These are phyloP conservation scores for Anastrepha obliqua DNA, from an alignment of 1,140 invertebrate genomes.

Conservation along the genomic window DNA sequence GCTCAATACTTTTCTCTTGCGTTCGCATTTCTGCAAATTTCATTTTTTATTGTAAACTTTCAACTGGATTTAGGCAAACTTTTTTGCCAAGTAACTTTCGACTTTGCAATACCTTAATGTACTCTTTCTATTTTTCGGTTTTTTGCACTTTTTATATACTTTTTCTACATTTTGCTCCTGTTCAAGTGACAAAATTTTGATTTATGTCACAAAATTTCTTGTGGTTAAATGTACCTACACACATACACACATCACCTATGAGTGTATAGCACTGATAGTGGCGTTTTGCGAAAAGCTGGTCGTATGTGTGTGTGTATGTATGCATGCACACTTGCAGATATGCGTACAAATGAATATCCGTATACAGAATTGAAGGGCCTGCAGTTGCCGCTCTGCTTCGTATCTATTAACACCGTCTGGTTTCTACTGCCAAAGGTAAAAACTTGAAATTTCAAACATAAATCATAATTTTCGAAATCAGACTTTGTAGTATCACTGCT, in stretches of 20 bases:
- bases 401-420: neutral
- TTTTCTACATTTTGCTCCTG: neutral
- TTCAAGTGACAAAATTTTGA: neutral
- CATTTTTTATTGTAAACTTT: too few species aligned
- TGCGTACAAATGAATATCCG: too few species aligned
- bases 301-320: neutral
- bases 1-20: too few species aligned
- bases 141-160: neutral
- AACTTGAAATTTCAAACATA: neutral
- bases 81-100: neutral
- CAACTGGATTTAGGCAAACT: too few species aligned
- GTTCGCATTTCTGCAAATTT: too few species aligned
- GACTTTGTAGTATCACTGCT: neutral
- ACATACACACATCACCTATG: neutral
- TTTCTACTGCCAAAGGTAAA: neutral
- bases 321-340: neutral
- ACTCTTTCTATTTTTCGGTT: neutral
- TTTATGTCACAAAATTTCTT: neutral
- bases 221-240: neutral
- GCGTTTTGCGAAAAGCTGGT: neutral
- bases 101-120: neutral
- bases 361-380: neutral
- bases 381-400: neutral
- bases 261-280: neutral
- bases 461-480: neutral